These are phyloP conservation scores for Habrosyne pyritoides DNA, from an alignment of 2,888 invertebrate genomes.

Conservation along the genomic window DNA sequence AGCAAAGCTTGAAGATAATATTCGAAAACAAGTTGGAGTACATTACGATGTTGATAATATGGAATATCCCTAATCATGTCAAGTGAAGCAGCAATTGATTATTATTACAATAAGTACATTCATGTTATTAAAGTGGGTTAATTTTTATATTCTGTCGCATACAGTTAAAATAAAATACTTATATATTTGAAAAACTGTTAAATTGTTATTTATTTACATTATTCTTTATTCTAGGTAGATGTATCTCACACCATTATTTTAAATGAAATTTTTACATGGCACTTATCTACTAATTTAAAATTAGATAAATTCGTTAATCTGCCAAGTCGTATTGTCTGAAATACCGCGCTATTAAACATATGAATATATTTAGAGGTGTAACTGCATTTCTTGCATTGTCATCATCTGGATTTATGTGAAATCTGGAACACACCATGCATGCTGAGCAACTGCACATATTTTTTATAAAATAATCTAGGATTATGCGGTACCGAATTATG, in stretches of 20 bases:
- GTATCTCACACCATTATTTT: not conserved
- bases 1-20: conserved; percentile 85
- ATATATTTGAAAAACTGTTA: not conserved
- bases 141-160: not conserved
- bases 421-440: conserved; percentile 51
- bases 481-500: no score
- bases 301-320: conserved; percentile 60
- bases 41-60: conserved; percentile 64
- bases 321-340: conserved; percentile 90
- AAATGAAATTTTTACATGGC: not conserved
- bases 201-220: not conserved
- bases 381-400: conserved; percentile 64
- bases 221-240: not conserved
- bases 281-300: not conserved
- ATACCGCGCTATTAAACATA: conserved; percentile 89
- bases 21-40: conserved; percentile 84
- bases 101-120: not conserved
- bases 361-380: conserved; percentile 87
- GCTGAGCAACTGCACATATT: not conserved
- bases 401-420: conserved; percentile 59
- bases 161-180: not conserved
- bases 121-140: not conserved
- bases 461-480: not conserved
- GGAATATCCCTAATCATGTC: conserved; percentile 10
- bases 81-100: not conserved